Evolutionary conservation across 1,140 invertebrate species (phyloP).

Genomic region (Amphibalanus amphitrite): DNA sequence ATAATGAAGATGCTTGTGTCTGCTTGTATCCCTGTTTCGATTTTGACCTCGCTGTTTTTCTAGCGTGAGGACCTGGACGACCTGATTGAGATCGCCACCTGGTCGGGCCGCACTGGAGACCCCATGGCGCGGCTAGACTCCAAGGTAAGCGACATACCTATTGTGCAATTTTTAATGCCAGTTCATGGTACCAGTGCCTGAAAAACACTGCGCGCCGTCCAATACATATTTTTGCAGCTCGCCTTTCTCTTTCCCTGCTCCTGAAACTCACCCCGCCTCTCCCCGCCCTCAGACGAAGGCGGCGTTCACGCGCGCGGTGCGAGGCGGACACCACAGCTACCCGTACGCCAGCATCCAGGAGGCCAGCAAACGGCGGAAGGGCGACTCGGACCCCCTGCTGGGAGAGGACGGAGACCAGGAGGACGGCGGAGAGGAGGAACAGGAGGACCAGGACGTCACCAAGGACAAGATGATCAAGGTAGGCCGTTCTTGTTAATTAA

Average conservation of each 20-base stretch:
- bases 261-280: slow-evolving; percentile 7
- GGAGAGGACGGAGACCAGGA: slow-evolving; percentile 25
- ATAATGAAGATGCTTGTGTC: too few relatives aligned
- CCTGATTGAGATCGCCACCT: slow-evolving; percentile 61
- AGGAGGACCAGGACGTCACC: slow-evolving; percentile 44
- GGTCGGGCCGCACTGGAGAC: slow-evolving; percentile 55
- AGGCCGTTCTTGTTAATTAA: too few relatives aligned
- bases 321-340: slow-evolving; percentile 42
- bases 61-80: slow-evolving; percentile 74
- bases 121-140: slow-evolving; percentile 53
- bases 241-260: background rate
- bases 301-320: slow-evolving; percentile 72
- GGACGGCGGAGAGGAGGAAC: slow-evolving; percentile 28
- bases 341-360: slow-evolving; percentile 4
- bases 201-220: background rate
- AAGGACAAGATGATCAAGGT: slow-evolving; percentile 66
- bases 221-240: slow-evolving; percentile 6
- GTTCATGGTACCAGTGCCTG: background rate
- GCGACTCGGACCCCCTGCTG: slow-evolving; percentile 29
- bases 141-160: slow-evolving; percentile 46
- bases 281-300: slow-evolving; percentile 50
- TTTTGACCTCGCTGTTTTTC: too few relatives aligned
- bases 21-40: too few relatives aligned
- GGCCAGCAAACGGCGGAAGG: slow-evolving; percentile 39
- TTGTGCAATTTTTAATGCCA: background rate